Evolutionary conservation across 2,888 invertebrate genomes (phyloP), one percentile per base, ranked within the genome.

Genomic region (Amblyjoppa proteus): DNA sequence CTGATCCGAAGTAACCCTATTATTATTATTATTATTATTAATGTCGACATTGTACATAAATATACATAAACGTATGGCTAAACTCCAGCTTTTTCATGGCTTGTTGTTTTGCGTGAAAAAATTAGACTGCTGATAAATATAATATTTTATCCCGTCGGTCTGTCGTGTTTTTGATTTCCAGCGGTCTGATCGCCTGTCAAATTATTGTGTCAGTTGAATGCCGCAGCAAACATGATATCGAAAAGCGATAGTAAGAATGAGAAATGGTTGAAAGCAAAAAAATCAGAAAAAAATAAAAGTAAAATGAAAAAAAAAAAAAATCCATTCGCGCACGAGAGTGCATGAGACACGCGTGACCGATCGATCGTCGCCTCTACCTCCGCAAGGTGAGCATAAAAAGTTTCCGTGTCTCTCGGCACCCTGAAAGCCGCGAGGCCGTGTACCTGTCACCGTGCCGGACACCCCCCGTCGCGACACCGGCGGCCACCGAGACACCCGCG

Each of bases 361-460:
- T 76, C 82, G 71, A 76, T 80, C 75, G 74, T 80, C 64, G 34
- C 28, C 28, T 64, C 53, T 51, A 73, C 64, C 41, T 16, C 16
- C 45, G 68, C 53, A 58, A 31, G n/a, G 76, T 51, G 58, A 28
- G 64, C 3, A 41, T 66, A 79, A 81, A 77, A 81, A 76, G 34
- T 7, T 28, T 73, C 51, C 20, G 49, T 82, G 38, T 75, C 53
- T 78, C 69, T 78, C 45, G 73, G 61, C 68, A 77, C 68, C 61
- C 81, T 69, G 77, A 81, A 82, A 86, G 77, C 85, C 85, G 38
- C 85, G 83, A 78, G 83, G 66, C 77, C 83, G 68, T 86, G 81
- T 86, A 86, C 77, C 85, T 77, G 85, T 86, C 85, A 64, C 64
- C 73, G 51, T 77, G 80, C 34, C 56, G 66, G 79, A 79, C 68